These are phyloP conservation scores for Anniella stebbinsi DNA, from an alignment of 2,797 vertebrate species.

Conservation along the genomic window DNA sequence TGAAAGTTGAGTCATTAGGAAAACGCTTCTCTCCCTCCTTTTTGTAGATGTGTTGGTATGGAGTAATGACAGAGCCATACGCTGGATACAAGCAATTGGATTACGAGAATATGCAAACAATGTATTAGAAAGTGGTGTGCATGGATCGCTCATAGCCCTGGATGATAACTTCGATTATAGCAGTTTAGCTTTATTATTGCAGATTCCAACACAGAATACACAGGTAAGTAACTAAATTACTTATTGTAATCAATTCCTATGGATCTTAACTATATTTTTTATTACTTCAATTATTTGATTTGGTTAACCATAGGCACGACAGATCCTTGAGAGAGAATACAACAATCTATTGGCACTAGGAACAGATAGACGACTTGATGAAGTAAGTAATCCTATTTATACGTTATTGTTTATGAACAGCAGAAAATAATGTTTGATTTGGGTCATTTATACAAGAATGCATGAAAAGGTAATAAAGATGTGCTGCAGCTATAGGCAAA, in stretches of 20 bases:
- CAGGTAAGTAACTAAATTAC: conserved; percentile 82
- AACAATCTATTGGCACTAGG: conserved; percentile 98
- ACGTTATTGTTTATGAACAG: conserved; percentile 50
- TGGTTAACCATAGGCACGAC: conserved; percentile 88
- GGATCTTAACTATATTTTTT: conserved; percentile 36
- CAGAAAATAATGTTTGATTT: conserved; percentile 28
- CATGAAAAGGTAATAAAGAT: conserved; percentile 1
- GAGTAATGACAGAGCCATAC: conserved; percentile 97
- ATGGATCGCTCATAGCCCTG: conserved; percentile 93
- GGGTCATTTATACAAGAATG: not conserved
- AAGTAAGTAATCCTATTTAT: conserved; percentile 85
- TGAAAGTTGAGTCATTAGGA: not conserved
- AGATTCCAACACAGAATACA: conserved; percentile 98
- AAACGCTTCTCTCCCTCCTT: conserved; percentile 24
- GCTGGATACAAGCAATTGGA: conserved; percentile 98
- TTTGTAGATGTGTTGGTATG: conserved; percentile 93
- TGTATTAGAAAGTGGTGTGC: conserved; percentile 96
- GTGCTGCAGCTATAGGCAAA: not conserved
- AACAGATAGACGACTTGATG: conserved; percentile 96
- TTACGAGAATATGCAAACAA: conserved; percentile 97
- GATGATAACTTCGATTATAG: conserved; percentile 99
- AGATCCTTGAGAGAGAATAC: conserved; percentile 98
- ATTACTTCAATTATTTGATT: conserved; percentile 67
- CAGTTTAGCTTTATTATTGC: conserved; percentile 95
- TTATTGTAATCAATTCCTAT: conserved; percentile 39